Evolutionary conservation across 2,888 invertebrate species (phyloP).

Genomic region (Ptilodon capucinus): DNA sequence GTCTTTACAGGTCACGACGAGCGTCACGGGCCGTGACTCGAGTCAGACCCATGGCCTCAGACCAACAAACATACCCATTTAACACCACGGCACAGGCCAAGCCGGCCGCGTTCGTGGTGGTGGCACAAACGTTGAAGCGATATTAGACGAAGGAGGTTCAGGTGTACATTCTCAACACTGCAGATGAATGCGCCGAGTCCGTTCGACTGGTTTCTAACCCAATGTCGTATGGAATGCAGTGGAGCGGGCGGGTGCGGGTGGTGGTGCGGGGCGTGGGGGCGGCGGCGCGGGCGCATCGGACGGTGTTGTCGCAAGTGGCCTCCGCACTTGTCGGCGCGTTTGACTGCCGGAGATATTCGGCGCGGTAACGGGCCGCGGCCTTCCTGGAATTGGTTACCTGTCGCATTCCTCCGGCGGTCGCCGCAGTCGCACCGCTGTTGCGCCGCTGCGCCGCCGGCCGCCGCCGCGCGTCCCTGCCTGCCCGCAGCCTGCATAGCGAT

Average conservation of each 20-base stretch:
- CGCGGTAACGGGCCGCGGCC: conserved; percentile 81
- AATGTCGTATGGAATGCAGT: conserved; percentile 78
- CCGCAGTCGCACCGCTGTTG: conserved; percentile 47
- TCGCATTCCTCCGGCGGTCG: conserved; percentile 77
- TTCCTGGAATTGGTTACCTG: conserved; percentile 82
- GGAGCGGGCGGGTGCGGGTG: conserved; percentile 20
- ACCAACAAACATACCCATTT: too few species aligned
- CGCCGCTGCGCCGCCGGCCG: conserved; percentile 50
- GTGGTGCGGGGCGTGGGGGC: conserved; percentile 36
- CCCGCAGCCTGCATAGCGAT: conserved; percentile 51
- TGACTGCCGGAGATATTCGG: conserved; percentile 81
- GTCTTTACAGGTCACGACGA: conserved; percentile 22
- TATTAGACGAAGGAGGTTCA: conserved; percentile 40
- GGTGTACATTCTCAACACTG: conserved; percentile 40
- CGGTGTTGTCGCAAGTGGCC: conserved; percentile 79
- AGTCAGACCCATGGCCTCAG: too few species aligned
- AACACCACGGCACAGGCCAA: too few species aligned
- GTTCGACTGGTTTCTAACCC: conserved; percentile 78
- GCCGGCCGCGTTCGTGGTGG: conserved; percentile 18
- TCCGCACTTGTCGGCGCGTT: conserved; percentile 81
- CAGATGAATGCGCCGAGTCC: conserved; percentile 64
- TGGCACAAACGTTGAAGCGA: conserved; percentile 29
- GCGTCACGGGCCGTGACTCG: too few species aligned
- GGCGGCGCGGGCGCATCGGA: conserved; percentile 61
- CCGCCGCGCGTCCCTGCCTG: conserved; percentile 29